These are phyloP conservation scores for Watsonalla cultraria DNA, from an alignment of 2,888 invertebrate species.

Conservation along the genomic window DNA sequence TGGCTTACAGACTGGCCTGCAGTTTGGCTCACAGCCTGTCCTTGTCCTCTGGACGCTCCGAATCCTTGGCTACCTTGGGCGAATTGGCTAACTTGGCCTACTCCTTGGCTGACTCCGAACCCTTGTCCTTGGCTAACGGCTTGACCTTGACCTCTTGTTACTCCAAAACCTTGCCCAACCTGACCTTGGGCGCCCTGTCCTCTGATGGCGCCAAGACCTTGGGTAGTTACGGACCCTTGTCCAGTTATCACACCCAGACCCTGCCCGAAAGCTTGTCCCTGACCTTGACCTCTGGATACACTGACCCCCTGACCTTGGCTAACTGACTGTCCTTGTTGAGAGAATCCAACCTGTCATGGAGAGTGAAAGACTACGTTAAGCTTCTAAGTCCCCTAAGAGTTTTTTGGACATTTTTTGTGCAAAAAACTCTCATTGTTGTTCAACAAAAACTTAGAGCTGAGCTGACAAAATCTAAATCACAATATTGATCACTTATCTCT, in stretches of 20 bases:
- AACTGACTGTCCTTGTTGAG: slow-evolving; percentile 16
- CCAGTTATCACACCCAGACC: slow-evolving; percentile 13
- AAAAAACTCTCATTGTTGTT: neutral
- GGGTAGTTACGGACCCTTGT: slow-evolving; percentile 12
- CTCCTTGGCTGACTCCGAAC: slow-evolving; percentile 1
- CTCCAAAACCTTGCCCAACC: slow-evolving; percentile 13
- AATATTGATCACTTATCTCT: too few relatives aligned
- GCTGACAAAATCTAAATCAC: too few relatives aligned
- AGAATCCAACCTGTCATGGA: slow-evolving; percentile 15
- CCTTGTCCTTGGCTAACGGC: slow-evolving; percentile 19
- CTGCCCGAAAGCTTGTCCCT: slow-evolving; percentile 9
- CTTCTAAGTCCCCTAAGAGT: neutral
- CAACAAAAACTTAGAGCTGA: too few relatives aligned
- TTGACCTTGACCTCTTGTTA: slow-evolving; percentile 14
- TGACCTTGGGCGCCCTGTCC: slow-evolving; percentile 14
- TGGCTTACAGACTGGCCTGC: slow-evolving; percentile 4
- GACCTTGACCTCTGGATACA: slow-evolving; percentile 15
- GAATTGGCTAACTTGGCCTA: slow-evolving; percentile 3
- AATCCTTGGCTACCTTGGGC: slow-evolving; percentile 15
- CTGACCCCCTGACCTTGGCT: slow-evolving; percentile 16
- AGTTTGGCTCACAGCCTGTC: slow-evolving; percentile 9
- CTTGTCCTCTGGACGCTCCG: slow-evolving; percentile 12
- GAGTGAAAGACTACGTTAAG: neutral
- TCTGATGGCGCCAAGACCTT: slow-evolving; percentile 15
- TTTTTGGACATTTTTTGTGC: neutral